Percentiles rank a stretch among this genome's conserved stretches.
These are phyloP conservation scores for Portevinia maculata DNA, from an alignment of 2,888 invertebrate genomes.

Conservation along the genomic window DNA sequence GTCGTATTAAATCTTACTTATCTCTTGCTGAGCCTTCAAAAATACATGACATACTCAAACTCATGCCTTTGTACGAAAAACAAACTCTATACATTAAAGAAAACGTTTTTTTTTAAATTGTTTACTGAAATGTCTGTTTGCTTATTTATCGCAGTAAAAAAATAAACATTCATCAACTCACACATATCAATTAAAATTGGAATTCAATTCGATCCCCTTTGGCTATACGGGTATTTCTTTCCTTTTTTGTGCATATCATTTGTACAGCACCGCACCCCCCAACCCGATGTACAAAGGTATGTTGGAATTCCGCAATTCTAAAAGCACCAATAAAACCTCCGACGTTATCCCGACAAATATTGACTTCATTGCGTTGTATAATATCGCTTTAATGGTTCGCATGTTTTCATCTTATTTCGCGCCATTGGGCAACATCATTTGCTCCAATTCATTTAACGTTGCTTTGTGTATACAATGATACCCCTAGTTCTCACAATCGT, in stretches of 20 bases:
- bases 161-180: constrained; percentile 20
- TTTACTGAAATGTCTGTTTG: background rate
- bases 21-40: too few species aligned
- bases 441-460: constrained; percentile 70
- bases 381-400: constrained; percentile 68
- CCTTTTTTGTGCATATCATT: constrained; percentile 44
- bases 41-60: too few species aligned
- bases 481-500: constrained; percentile 13
- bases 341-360: constrained; percentile 32
- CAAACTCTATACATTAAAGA: too few species aligned
- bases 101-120: too few species aligned
- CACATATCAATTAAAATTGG: constrained; percentile 51
- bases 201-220: constrained; percentile 7
- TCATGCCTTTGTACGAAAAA: too few species aligned
- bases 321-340: background rate
- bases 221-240: background rate
- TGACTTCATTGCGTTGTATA: constrained; percentile 43
- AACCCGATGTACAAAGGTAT: too few species aligned
- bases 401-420: constrained; percentile 73
- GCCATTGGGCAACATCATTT: constrained; percentile 73
- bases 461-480: constrained; percentile 9
- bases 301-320: background rate
- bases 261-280: too few species aligned
- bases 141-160: constrained; percentile 24
- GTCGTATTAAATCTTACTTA: too few species aligned